phyloP scores from a whole-genome alignment of 2,888 invertebrate genomes.

The Morpho helenor region DNA sequence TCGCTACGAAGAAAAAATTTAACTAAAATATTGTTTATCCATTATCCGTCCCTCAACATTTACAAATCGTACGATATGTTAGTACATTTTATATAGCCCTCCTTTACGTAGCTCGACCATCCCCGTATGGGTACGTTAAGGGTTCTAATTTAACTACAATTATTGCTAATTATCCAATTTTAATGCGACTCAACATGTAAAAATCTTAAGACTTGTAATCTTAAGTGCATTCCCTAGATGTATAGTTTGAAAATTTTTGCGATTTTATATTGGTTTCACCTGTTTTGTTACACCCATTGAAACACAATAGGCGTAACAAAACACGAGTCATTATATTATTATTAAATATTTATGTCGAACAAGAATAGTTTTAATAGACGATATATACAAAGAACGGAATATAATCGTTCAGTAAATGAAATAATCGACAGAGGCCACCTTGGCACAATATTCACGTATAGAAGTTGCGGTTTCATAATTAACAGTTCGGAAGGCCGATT shows the following conservation, averaged over 20 bases:
- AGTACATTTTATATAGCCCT: conserved; percentile 41
- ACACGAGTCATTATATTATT: conserved; percentile 13
- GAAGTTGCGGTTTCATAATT: conserved; percentile 28
- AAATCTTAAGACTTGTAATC: background rate
- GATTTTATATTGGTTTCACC: conserved; percentile 24
- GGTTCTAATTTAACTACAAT: conserved; percentile 55
- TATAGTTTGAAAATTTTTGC: conserved; percentile 13
- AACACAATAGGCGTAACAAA: background rate
- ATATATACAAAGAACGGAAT: conserved; percentile 47
- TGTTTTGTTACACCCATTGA: conserved; percentile 1
- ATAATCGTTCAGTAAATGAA: conserved; percentile 36
- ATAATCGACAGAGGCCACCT: conserved; percentile 40
- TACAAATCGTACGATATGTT: conserved; percentile 70
- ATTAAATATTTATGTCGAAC: conserved; percentile 18
- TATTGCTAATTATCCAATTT: conserved; percentile 58
- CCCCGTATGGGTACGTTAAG: conserved; percentile 40
- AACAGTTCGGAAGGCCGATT: conserved; percentile 27
- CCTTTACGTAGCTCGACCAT: conserved; percentile 33
- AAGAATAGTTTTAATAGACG: conserved; percentile 30
- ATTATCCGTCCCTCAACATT: conserved; percentile 50
- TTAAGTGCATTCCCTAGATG: conserved; percentile 9
- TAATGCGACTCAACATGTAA: conserved; percentile 44
- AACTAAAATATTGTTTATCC: conserved; percentile 71
- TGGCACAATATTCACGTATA: conserved; percentile 40
- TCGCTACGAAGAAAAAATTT: conserved; percentile 70